phyloP scores from a whole-genome alignment of 2,888 invertebrate species.

The Drosophila picticornis region DNA sequence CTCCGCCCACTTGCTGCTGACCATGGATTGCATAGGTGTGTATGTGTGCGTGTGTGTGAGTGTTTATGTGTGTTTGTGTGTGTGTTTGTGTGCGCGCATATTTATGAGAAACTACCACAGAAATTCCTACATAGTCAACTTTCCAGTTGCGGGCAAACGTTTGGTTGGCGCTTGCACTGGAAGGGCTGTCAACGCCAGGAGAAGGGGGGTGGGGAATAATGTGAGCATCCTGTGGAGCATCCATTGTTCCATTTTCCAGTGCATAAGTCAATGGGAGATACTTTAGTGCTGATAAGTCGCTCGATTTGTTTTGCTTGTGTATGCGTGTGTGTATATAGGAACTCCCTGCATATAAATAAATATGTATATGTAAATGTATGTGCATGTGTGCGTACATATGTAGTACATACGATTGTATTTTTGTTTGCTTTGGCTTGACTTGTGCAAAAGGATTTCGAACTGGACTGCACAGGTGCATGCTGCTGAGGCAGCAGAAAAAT shows the following conservation, averaged over 20 bases:
- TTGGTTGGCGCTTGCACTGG: conserved; percentile 68
- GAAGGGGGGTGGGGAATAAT: not conserved
- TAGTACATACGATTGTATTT: conserved; percentile 28
- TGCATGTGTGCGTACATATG: conserved; percentile 9
- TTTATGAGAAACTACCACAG: conserved; percentile 71
- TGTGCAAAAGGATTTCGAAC: conserved; percentile 71
- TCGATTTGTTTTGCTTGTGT: conserved; percentile 74
- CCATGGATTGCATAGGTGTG: conserved; percentile 37
- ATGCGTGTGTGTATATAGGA: conserved; percentile 22
- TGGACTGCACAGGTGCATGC: conserved; percentile 77
- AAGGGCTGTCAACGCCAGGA: conserved; percentile 10
- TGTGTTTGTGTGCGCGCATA: conserved; percentile 56
- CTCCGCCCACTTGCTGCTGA: conserved; percentile 84
- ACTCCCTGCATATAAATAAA: conserved; percentile 14
- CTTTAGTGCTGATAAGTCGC: conserved; percentile 76
- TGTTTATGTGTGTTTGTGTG: conserved; percentile 5
- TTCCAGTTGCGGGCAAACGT: conserved; percentile 70
- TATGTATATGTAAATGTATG: conserved; percentile 20
- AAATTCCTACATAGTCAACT: conserved; percentile 66
- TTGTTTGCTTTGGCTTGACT: conserved; percentile 69
- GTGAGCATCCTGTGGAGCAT: conserved; percentile 48
- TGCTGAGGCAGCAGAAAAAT: conserved; percentile 70
- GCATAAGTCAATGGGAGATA: conserved; percentile 81
- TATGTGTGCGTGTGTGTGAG: conserved; percentile 14
- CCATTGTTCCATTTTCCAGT: conserved; percentile 81